Conservation (phyloP, 2,888 invertebrate genomes). For the Unio pictorum region DNA sequence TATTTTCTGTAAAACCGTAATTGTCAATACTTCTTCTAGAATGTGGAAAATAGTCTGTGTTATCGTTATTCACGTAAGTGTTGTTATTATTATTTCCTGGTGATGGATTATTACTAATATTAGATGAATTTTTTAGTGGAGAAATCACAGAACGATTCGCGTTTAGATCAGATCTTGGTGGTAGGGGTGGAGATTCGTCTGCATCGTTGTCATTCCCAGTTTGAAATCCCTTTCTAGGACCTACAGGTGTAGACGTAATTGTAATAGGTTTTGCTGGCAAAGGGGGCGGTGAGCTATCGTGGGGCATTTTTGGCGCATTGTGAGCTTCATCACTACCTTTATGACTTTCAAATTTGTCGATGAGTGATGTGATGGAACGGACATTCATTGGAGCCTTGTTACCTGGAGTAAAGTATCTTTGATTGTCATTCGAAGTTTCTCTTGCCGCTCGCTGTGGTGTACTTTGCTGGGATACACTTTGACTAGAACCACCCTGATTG, state of each 20-base stretch:
- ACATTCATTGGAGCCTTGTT: slow-evolving; percentile 32
- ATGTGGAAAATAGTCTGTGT: no score
- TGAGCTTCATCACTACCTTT: slow-evolving; percentile 19
- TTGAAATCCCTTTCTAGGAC: slow-evolving; percentile 28
- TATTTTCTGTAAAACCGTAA: no score
- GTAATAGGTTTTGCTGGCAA: slow-evolving; percentile 39
- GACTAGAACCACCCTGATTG: slow-evolving; percentile 4
- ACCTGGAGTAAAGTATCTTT: slow-evolving; percentile 23
- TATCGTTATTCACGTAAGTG: no score
- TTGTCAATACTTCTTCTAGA: no score
- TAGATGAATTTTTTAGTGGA: no score
- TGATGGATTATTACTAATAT: not conserved
- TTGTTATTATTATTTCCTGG: slow-evolving; percentile 3
- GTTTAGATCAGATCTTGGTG: slow-evolving; percentile 28
- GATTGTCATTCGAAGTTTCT: not conserved
- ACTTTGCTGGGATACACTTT: slow-evolving; percentile 4
- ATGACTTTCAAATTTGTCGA: slow-evolving; percentile 53
- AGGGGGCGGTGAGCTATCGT: slow-evolving; percentile 6
- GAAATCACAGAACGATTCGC: not conserved
- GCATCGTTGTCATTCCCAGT: slow-evolving; percentile 14
- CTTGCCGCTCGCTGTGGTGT: not conserved
- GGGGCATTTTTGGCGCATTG: not conserved
- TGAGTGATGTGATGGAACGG: slow-evolving; percentile 47
- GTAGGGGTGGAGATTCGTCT: slow-evolving; percentile 35
- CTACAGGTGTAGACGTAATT: slow-evolving; percentile 55